phyloP scores from a whole-genome alignment of 1,140 invertebrate genomes.

The Drosophila guanche region DNA sequence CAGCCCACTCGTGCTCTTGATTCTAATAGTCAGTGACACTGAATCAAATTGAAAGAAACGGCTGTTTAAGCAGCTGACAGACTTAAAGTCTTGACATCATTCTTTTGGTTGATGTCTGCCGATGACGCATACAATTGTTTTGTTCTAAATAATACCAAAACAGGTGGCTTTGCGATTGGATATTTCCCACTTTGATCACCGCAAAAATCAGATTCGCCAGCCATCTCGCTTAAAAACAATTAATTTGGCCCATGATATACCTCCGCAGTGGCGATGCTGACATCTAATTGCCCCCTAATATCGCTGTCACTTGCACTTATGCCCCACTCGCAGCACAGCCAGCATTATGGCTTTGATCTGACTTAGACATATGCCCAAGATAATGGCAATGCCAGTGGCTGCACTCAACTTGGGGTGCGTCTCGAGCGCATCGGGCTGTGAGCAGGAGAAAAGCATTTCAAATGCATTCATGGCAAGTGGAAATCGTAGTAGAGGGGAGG shows the following conservation, averaged over 20 bases:
- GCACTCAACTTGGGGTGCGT: constrained; percentile 22
- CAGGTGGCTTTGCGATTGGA: not conserved
- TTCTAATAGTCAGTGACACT: constrained; percentile 34
- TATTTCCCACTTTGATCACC: not conserved
- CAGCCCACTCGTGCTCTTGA: not conserved
- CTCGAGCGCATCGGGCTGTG: constrained; percentile 36
- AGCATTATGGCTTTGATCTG: constrained; percentile 61
- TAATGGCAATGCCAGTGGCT: constrained; percentile 35
- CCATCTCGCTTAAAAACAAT: constrained; percentile 15
- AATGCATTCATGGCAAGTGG: constrained; percentile 53
- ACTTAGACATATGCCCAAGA: constrained; percentile 45
- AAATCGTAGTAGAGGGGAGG: not conserved
- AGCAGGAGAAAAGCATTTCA: constrained; percentile 40
- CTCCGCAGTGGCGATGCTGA: not conserved
- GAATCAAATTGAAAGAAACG: constrained; percentile 43
- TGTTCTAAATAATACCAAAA: not conserved
- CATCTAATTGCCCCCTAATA: constrained; percentile 52
- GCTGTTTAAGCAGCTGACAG: constrained; percentile 47
- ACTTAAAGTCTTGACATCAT: constrained; percentile 12
- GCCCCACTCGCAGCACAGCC: constrained; percentile 14
- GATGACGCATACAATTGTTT: no score
- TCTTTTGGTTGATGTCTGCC: not conserved
- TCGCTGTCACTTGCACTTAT: constrained; percentile 32
- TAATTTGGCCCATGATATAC: constrained; percentile 8
- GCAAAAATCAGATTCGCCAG: not conserved